phyloP scores from a whole-genome alignment of 2,888 invertebrate species.

The Habroteleia sp. region DNA sequence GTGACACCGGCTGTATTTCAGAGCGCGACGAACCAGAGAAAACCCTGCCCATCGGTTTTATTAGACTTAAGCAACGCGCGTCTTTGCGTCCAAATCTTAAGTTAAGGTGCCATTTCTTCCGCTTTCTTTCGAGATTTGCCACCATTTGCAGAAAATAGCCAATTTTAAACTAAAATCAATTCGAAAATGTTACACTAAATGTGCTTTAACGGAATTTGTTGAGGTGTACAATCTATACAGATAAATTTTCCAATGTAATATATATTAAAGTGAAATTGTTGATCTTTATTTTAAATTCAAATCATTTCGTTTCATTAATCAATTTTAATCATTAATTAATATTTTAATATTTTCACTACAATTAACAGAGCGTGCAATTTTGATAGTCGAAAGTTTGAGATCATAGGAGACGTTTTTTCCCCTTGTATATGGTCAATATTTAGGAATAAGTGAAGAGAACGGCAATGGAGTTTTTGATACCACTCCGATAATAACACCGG shows the following conservation, averaged over 20 bases:
- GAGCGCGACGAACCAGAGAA: conserved; percentile 38
- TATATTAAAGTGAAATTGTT: too few species aligned
- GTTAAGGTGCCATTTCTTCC: neutral
- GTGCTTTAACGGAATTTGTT: too few species aligned
- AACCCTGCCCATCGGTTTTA: conserved; percentile 25
- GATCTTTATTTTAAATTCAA: too few species aligned
- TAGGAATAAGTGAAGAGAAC: neutral
- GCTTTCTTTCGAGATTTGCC: too few species aligned
- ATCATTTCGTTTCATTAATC: too few species aligned
- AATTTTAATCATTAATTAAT: too few species aligned
- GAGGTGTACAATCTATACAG: too few species aligned
- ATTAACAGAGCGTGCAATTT: conserved; percentile 6
- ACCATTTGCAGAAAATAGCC: too few species aligned
- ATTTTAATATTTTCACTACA: neutral
- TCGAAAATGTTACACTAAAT: too few species aligned
- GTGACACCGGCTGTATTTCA: conserved; percentile 40
- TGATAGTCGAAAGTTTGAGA: neutral
- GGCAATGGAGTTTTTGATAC: conserved; percentile 2
- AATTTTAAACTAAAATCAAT: too few species aligned
- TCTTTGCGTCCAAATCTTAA: conserved; percentile 4
- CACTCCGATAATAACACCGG: conserved; percentile 7
- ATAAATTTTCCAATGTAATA: too few species aligned
- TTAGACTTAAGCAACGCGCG: conserved; percentile 9
- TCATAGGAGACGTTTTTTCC: conserved; percentile 7
- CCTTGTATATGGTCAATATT: conserved; percentile 5